phyloP scores from a whole-genome alignment of 2,888 invertebrate genomes.

The Danaus chrysippus region DNA sequence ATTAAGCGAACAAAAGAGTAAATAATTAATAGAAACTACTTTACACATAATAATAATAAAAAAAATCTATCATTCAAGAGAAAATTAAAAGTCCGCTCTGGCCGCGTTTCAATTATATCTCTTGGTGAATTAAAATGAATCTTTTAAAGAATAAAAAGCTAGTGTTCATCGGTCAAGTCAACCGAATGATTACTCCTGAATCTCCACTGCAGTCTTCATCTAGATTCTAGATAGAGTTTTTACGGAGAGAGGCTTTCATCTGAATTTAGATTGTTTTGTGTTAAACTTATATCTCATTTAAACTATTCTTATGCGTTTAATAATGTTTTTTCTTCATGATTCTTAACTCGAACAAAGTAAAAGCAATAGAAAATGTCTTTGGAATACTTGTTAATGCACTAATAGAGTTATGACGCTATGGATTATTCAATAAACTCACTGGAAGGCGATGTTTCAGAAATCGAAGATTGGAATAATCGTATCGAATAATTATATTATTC shows the following conservation, averaged over 20 bases:
- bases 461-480: no score
- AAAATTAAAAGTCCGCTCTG: constrained; percentile 3
- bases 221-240: not conserved
- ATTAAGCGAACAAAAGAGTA: not conserved
- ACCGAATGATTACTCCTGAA: constrained; percentile 19
- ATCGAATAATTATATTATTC: no score
- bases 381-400: no score
- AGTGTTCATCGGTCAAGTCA: constrained; percentile 24
- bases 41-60: not conserved
- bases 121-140: constrained; percentile 10
- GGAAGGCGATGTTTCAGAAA: no score
- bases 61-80: constrained; percentile 1
- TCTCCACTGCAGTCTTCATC: constrained; percentile 3
- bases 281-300: no score
- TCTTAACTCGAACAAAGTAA: no score
- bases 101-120: constrained; percentile 11
- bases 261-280: no score
- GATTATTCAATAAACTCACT: no score
- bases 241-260: not conserved
- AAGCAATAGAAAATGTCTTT: no score
- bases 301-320: no score
- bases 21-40: not conserved
- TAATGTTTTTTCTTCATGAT: no score
- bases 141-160: constrained; percentile 3
- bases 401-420: no score